Evolutionary conservation across 2,888 invertebrate genomes (phyloP), one percentile per base, ranked within the genome.

Genomic region (Phania funesta): DNA sequence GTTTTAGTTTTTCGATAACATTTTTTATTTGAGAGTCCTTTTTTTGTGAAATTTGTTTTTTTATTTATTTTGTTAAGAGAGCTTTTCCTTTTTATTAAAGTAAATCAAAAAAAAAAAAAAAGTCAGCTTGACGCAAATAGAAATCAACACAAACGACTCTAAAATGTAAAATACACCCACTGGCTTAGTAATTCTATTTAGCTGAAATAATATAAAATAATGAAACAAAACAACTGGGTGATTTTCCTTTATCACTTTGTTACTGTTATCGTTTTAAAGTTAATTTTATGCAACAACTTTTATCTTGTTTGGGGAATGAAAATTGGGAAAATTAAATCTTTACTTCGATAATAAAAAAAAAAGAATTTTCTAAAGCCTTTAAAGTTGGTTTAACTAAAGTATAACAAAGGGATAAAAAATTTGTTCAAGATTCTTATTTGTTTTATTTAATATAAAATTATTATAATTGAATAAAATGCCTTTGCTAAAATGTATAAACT

Each of bases 1-100:
- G 70, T 71, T 75, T 65, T 70, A 82, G 58, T 75, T 82, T 70
- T 75, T 77, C 68, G 29, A 58, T 78, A 56, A 73, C 67, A 62
- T 52, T 68, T 64, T 77, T 73, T 54, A 50, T 71, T 80, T 44
- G 38, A n/a, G 26, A 54, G 62, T 60, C 35, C 22, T 50, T 77
- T 74, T 58, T 7, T 9, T 22, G 26, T 18, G n/a, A n/a, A n/a
- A n/a, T 46, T 29, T 68, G 32, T 54, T 68, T 62, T 46, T 48
- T 75, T 65, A 38, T 54, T 65, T 75, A 26, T 26, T 26, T 56
- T 58, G n/a, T 65, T 35, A 13, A 29, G n/a, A 26, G n/a, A 48
- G 35, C 5, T n/a, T 48, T 44, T 50, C 16, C 18, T 20, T 11
- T 58, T 29, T 64, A 29, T 11, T 29, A 48, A 22, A n/a, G n/a